A percentile compares a stretch with the other conserved stretches of the same genome.
Evolutionary conservation across 1,140 invertebrate genomes (phyloP).

Genomic region (Hyposmocoma kahamanoa): DNA sequence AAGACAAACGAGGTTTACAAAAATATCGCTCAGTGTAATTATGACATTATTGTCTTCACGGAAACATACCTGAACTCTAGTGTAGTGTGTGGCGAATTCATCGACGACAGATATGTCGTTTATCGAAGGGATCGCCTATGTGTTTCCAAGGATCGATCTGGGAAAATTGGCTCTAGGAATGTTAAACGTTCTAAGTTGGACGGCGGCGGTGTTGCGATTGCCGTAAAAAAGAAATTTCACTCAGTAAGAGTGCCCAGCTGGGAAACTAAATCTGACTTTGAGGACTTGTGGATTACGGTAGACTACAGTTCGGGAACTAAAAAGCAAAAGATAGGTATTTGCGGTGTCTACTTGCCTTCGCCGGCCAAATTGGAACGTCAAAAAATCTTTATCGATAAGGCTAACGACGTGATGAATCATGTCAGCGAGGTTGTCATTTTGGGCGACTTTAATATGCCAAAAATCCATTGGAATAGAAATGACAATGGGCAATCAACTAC

Average conservation of each 20-base stretch:
- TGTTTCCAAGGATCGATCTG: neutral
- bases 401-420: neutral
- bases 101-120: constrained; percentile 1
- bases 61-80: neutral
- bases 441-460: constrained; percentile 3
- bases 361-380: neutral
- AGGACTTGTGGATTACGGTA: neutral
- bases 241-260: neutral
- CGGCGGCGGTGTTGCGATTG: neutral
- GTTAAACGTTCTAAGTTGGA: neutral
- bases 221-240: neutral
- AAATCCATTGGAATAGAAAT: neutral
- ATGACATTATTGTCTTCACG: too few species aligned
- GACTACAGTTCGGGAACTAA: neutral
- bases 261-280: neutral
- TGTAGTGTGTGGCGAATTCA: neutral
- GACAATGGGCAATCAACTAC: neutral
- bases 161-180: too few species aligned
- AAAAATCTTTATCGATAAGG: neutral
- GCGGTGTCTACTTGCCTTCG: neutral
- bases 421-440: neutral
- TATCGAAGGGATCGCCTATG: neutral
- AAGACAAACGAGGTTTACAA: too few species aligned
- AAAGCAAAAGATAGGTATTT: neutral
- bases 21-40: too few species aligned